phyloP scores from a whole-genome alignment of 53 echinoderm and acorn worm genomes.

The Mesocentrotus franciscanus region DNA sequence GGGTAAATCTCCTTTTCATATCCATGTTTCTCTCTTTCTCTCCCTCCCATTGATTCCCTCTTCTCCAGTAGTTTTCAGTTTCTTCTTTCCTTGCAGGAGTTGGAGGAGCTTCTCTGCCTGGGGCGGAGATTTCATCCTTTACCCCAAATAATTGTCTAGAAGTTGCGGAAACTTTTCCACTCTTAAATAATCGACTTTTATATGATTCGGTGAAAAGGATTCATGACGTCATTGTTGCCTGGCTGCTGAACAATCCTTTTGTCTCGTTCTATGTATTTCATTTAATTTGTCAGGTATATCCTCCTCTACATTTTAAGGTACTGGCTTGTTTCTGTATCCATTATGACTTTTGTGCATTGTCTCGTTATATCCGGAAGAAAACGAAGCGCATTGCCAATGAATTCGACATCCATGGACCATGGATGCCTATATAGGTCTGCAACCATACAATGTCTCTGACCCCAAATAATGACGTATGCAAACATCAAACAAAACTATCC shows the following conservation, averaged over 20 bases:
- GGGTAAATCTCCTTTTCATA: neutral
- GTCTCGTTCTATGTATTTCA: neutral
- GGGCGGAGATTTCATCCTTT: conserved; percentile 27
- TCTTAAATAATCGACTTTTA: conserved; percentile 4
- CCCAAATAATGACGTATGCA: neutral
- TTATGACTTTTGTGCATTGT: neutral
- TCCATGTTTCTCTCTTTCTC: neutral
- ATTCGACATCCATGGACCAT: too few species aligned
- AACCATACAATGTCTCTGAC: neutral
- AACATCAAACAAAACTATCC: neutral
- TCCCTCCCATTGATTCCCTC: neutral
- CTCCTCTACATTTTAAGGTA: neutral
- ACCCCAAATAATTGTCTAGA: neutral
- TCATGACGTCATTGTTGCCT: conserved; percentile 21
- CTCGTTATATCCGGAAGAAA: neutral
- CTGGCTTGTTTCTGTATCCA: neutral
- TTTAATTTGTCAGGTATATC: neutral
- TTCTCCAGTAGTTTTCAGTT: neutral
- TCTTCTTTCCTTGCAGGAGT: neutral
- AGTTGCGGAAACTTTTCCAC: neutral
- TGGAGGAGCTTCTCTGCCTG: neutral
- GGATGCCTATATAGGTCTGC: neutral
- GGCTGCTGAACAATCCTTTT: neutral
- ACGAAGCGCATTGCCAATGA: neutral
- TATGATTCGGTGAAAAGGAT: neutral